Conservation (phyloP, 2,113 vertebrate genomes). For the Lagenorhynchus albirostris region DNA sequence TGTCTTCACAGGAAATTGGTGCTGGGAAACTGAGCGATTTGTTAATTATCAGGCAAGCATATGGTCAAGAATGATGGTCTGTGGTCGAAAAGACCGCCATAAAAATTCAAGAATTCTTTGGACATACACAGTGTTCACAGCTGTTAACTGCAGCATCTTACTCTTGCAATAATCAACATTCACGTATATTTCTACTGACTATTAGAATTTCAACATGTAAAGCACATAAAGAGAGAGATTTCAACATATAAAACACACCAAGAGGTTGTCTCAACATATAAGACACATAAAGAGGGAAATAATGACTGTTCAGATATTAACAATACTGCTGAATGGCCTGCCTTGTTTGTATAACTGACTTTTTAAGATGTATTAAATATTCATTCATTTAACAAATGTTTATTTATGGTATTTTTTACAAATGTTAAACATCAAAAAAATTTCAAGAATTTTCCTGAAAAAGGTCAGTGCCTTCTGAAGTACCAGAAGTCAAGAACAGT, state of each 20-base stretch:
- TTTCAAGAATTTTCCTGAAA: background rate
- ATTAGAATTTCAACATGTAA: background rate
- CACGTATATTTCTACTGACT: background rate
- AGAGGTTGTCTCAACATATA: background rate
- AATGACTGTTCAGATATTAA: background rate
- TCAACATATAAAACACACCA: background rate
- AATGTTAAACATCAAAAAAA: background rate
- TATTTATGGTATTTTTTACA: background rate
- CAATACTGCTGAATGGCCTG: background rate
- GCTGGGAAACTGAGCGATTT: background rate
- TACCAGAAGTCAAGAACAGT: background rate
- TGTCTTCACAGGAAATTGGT: background rate
- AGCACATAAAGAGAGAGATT: background rate
- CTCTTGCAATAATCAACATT: background rate
- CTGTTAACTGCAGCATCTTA: background rate
- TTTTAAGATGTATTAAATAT: background rate
- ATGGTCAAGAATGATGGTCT: background rate
- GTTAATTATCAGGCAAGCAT: background rate
- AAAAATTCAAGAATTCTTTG: conserved; percentile 33
- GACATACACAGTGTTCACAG: background rate
- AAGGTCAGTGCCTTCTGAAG: background rate
- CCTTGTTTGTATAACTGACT: background rate
- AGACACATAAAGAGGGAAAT: background rate
- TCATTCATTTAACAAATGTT: conserved; percentile 9
- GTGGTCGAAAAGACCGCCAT: background rate